Conservation (phyloP, 2,888 invertebrate genomes). For the Laspeyria flexula region DNA sequence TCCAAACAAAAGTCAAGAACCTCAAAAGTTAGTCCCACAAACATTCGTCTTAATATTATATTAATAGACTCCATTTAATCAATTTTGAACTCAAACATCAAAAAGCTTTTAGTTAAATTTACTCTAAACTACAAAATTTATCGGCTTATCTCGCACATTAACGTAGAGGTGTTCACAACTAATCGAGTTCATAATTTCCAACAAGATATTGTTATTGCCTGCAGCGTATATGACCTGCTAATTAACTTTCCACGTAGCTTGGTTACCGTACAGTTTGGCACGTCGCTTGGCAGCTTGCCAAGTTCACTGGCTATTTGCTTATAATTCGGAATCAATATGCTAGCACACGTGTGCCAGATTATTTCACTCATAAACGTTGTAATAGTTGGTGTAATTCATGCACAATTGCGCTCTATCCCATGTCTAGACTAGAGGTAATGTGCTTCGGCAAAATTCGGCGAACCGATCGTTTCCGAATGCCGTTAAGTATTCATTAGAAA, state of each 20-base stretch:
- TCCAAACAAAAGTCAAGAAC: background rate
- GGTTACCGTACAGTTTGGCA: slow-evolving; percentile 64
- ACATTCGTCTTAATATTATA: slow-evolving; percentile 14
- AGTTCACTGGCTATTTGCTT: slow-evolving; percentile 75
- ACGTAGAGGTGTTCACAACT: slow-evolving; percentile 26
- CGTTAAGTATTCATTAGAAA: slow-evolving; percentile 43
- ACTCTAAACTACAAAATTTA: slow-evolving; percentile 21
- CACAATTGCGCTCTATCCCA: slow-evolving; percentile 52
- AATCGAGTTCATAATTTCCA: slow-evolving; percentile 41
- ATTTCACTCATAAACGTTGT: slow-evolving; percentile 61
- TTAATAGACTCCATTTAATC: slow-evolving; percentile 20
- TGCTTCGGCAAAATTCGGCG: slow-evolving; percentile 38
- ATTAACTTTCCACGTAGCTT: slow-evolving; percentile 46
- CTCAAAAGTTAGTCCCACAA: background rate
- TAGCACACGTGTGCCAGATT: slow-evolving; percentile 70
- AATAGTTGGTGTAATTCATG: slow-evolving; percentile 69
- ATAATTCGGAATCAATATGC: slow-evolving; percentile 84
- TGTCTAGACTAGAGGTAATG: slow-evolving; percentile 35
- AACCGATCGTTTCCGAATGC: slow-evolving; percentile 46
- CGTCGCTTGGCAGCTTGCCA: slow-evolving; percentile 73
- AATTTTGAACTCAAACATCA: slow-evolving; percentile 33
- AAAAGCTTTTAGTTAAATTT: slow-evolving; percentile 37
- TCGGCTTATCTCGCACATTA: slow-evolving; percentile 36
- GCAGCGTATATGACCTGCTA: slow-evolving; percentile 35
- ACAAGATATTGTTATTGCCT: slow-evolving; percentile 41